phyloP scores from a whole-genome alignment of 1,140 invertebrate genomes.

The Macrocentrus cingulum region DNA sequence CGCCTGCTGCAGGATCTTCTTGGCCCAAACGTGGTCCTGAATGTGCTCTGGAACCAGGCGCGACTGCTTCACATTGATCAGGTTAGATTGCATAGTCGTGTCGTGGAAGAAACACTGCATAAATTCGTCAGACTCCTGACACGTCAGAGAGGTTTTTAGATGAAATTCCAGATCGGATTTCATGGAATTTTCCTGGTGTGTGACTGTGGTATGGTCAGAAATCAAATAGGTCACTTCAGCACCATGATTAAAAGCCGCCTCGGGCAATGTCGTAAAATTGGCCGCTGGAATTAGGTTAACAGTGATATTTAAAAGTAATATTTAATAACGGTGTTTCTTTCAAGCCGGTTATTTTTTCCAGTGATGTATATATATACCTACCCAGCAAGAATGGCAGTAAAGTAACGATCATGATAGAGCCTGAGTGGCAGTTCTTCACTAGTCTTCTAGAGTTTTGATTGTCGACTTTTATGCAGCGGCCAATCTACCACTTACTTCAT shows the following conservation, averaged over 20 bases:
- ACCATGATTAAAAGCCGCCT: neutral
- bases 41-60: neutral
- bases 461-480: conserved; percentile 2
- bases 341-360: neutral
- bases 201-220: neutral
- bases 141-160: conserved; percentile 2
- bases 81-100: neutral
- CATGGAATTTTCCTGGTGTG: neutral
- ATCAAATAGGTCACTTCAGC: conserved; percentile 12
- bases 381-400: conserved; percentile 19
- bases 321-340: neutral
- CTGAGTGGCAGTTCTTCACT: conserved; percentile 6
- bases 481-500: neutral
- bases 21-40: neutral
- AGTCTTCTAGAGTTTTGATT: neutral
- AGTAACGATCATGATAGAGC: conserved; percentile 12
- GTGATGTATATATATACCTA: conserved; percentile 1
- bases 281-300: conserved; percentile 9
- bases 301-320: no score
- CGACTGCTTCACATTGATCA: neutral
- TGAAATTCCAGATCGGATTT: neutral
- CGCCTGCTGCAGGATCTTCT: conserved; percentile 4
- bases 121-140: neutral
- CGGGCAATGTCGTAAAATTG: neutral
- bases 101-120: conserved; percentile 3